A percentile compares a stretch with the other conserved stretches of the same genome.
phyloP scores from a whole-genome alignment of 2,888 invertebrate species.

The Campoplex capitator region DNA sequence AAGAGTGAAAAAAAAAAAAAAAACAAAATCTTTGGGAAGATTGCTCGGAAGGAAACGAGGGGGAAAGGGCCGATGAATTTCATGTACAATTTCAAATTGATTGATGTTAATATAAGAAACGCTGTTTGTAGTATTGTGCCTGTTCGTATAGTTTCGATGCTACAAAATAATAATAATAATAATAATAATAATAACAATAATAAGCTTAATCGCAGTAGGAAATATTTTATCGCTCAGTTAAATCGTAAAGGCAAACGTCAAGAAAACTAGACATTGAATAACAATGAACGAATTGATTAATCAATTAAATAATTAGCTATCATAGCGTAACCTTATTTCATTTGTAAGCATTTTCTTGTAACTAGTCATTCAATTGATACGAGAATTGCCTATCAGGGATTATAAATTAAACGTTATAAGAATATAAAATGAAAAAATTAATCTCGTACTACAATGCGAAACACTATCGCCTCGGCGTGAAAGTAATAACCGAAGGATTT shows the following conservation, averaged over 20 bases:
- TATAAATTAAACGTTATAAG: slow-evolving; percentile 31
- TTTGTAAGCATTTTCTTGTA: slow-evolving; percentile 60
- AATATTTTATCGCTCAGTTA: slow-evolving; percentile 15
- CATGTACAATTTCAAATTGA: slow-evolving; percentile 59
- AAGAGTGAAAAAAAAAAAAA: slow-evolving; percentile 47
- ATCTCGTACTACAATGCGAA: slow-evolving; percentile 9
- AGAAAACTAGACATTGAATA: slow-evolving; percentile 17
- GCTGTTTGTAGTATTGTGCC: slow-evolving; percentile 35
- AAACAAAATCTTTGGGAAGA: slow-evolving; percentile 8
- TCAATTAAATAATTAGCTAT: slow-evolving; percentile 16
- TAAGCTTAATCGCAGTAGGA: slow-evolving; percentile 8
- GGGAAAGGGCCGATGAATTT: slow-evolving; percentile 55
- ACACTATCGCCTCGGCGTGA: neutral
- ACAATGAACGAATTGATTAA: neutral
- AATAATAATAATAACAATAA: no score
- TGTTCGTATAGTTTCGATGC: slow-evolving; percentile 44
- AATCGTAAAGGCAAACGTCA: slow-evolving; percentile 19
- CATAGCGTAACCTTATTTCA: slow-evolving; percentile 17
- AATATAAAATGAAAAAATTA: slow-evolving; percentile 1
- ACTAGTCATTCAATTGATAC: slow-evolving; percentile 66
- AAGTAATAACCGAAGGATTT: slow-evolving; percentile 20
- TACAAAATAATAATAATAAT: slow-evolving; percentile 11
- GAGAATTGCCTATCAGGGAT: slow-evolving; percentile 55
- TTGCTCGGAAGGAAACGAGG: slow-evolving; percentile 3
- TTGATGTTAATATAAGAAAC: slow-evolving; percentile 35